These are phyloP conservation scores for Heliconius cydno DNA, from an alignment of 2,888 invertebrate species.

Conservation along the genomic window DNA sequence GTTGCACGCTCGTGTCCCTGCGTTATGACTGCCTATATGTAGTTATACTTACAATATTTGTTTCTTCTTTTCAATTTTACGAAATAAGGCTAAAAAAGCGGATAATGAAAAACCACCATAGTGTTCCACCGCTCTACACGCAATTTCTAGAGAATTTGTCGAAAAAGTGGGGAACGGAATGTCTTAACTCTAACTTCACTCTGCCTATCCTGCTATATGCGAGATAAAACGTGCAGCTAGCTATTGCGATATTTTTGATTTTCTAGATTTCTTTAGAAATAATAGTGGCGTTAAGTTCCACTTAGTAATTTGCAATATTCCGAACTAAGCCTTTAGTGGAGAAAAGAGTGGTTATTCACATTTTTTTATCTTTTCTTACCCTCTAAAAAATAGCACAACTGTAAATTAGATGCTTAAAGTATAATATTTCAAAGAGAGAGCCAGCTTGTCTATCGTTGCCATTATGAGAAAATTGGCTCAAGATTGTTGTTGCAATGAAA, in stretches of 20 bases:
- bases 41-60: no score
- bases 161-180: no score
- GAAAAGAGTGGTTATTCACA: neutral
- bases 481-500: slow-evolving; percentile 5
- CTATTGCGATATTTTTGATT: no score
- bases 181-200: no score
- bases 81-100: no score
- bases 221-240: neutral
- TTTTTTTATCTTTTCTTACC: neutral
- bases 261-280: no score
- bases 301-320: neutral
- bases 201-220: neutral
- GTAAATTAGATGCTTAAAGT: slow-evolving; percentile 4
- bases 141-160: no score
- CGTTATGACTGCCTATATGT: no score
- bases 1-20: no score
- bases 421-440: slow-evolving; percentile 18
- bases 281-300: neutral
- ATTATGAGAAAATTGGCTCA: slow-evolving; percentile 16
- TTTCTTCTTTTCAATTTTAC: no score
- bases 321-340: neutral
- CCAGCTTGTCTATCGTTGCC: neutral
- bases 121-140: no score
- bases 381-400: neutral
- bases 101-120: no score